Evolutionary conservation across 35 echinoderm and acorn worm species (phyloP), one percentile per base, ranked within the genome.

Genomic region (Apostichopus californicus): DNA sequence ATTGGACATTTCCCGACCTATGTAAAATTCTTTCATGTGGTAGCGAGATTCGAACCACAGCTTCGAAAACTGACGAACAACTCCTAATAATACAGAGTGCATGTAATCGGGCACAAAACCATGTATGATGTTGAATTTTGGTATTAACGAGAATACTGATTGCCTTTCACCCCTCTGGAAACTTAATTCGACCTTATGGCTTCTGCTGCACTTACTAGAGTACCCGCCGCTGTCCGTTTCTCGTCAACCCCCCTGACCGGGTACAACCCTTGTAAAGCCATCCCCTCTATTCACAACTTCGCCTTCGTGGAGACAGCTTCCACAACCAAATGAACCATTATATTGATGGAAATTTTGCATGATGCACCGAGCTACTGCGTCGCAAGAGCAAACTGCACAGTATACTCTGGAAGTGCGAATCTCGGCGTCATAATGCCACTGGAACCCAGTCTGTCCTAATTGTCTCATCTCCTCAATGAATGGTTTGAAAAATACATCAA

Each of bases 301-400:
- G 57, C 78, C 91, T 78, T 85, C 81, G 54, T 85, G 20, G 8
- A 23, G 60, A 81, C 60, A 86, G 60, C 54, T 79, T 20, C 55
- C 90, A 92, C 92, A 93, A 46, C 92, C 92, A 87, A 73, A 93
- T 13, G 83, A 57, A 56, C 92, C 92, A 87, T 93, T 93, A 70
- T 9, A 23, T 14, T 20, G 59, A 15, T 93, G 83, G 56, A 87
- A 87, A 18, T 61, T 93, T 78, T 83, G 80, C 80, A 93, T 93
- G 26, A 28, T 14, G 21, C 79, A 66, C 20, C 92, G 20, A 53
- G 92, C 92, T 8, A 87, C 83, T 59, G 83, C 83, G 18, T 87
- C 83, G 14, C 83, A 87, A 20, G 83, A 87, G 26, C 83, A 93
- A 10, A 83, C 79, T 77, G 77, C 54, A 55, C 78, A 71, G 53